Base-by-base conservation (phyloP, 2,888 invertebrate genomes). In the Zeuzera pyrina region DNA sequence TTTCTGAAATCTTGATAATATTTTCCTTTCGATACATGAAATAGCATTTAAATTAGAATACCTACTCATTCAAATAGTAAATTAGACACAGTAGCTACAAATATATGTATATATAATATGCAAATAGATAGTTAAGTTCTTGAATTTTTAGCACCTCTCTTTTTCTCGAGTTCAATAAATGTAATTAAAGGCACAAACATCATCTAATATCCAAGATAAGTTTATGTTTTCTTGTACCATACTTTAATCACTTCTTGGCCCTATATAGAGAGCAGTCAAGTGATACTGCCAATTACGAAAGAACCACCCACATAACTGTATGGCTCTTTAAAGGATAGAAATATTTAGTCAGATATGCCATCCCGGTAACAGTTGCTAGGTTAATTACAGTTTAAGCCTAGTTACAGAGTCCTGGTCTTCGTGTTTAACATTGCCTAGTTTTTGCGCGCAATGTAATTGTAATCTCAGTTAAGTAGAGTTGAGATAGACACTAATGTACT, bases 301-400 rank as follows among this genome's bases (percentile, higher is more conserved):
- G 53, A 41, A 50, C 54, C 46, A 45, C 57, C 40, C 56, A 42
- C 22, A 61, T 74, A 77, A 73, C 76, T 74, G 74, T 70, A 60
- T 27, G 38, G 40, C 70, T 69, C 45, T 65, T 38, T 71, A 73
- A 77, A 73, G 77, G 73, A 66, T 69, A 76, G 62, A 68, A 73
- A 63, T 69, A 73, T 77, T 77, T 79, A 79, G 66, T 67, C 40
- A 72, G 73, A 70, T 64, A 78, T 77, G 69, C 65, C 59, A 70
- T 58, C 65, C 68, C 69, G 68, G 72, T 76, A 73, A 73, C 68
- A 68, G 76, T 66, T 57, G 66, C 67, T 58, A 60, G 56, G 61
- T 66, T 76, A 78, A 77, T 77, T 73, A 57, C 70, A 55, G 59
- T 59, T 58, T 66, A 65, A 67, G 52, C 49, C 59, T 57, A 61